Percentiles rank a stretch among this genome's conserved stretches.
phyloP scores from a whole-genome alignment of 1,140 invertebrate species.

The Lasioglossum albipes region DNA sequence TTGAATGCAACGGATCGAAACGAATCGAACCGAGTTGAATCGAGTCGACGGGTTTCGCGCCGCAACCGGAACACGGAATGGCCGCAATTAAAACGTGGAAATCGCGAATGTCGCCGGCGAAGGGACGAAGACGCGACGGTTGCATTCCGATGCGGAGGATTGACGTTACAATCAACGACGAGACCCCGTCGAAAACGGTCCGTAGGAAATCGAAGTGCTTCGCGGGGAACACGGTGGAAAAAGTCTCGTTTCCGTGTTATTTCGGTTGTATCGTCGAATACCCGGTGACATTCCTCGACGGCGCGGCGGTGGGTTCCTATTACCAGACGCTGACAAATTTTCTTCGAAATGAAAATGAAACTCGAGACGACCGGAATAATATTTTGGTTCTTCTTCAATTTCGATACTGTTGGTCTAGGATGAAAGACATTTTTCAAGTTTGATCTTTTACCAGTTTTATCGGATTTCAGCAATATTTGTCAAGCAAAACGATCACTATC shows the following conservation, averaged over 20 bases:
- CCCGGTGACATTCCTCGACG: background rate
- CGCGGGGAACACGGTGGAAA: background rate
- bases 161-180: constrained; percentile 2
- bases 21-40: background rate
- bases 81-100: constrained; percentile 34
- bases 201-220: constrained; percentile 1
- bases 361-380: background rate
- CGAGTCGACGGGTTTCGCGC: background rate
- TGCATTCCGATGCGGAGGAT: background rate
- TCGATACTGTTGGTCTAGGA: too few species aligned
- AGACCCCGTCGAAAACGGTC: background rate
- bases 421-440: too few species aligned
- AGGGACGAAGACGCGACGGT: background rate
- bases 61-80: background rate
- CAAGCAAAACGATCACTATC: too few species aligned
- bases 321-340: background rate
- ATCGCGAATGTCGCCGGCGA: background rate
- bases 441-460: too few species aligned
- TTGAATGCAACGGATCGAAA: background rate
- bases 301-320: background rate
- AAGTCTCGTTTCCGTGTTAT: constrained; percentile 22
- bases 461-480: too few species aligned
- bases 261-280: background rate
- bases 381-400: background rate
- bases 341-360: background rate